Conservation (phyloP, 2,113 vertebrate genomes). For the Trematocara zebra region DNA sequence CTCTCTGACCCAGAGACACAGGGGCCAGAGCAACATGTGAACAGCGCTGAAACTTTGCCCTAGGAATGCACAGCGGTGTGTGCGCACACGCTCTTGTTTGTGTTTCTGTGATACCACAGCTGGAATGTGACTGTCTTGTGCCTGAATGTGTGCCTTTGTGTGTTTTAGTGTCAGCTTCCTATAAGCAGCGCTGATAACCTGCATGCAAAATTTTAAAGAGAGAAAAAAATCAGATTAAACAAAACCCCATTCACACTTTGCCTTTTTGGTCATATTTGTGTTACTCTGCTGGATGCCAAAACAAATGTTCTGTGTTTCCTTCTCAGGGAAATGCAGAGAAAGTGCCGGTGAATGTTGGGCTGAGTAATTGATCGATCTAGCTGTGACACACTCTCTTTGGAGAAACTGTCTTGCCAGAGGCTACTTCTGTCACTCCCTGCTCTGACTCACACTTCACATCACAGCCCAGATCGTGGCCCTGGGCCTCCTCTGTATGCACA, state of each 20-base stretch:
- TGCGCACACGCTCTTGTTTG: constrained; percentile 63
- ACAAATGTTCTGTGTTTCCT: constrained; percentile 49
- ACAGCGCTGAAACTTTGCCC: constrained; percentile 27
- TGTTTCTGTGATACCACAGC: constrained; percentile 60
- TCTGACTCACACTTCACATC: constrained; percentile 65
- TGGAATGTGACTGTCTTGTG: constrained; percentile 68
- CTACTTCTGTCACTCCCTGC: constrained; percentile 53
- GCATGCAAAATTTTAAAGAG: neutral
- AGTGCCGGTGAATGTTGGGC: constrained; percentile 11
- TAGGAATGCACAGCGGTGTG: constrained; percentile 59
- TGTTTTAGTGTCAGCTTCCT: constrained; percentile 30
- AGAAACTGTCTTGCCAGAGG: constrained; percentile 46
- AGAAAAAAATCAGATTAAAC: constrained; percentile 13
- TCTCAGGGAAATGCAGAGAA: constrained; percentile 15
- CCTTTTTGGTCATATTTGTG: neutral
- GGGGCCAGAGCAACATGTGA: constrained; percentile 61
- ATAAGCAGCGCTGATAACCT: constrained; percentile 7
- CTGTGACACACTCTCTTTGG: constrained; percentile 39
- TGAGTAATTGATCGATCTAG: constrained; percentile 40
- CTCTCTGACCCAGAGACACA: constrained; percentile 66
- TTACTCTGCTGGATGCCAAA: constrained; percentile 31
- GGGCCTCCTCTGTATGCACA: constrained; percentile 30
- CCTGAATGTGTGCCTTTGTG: constrained; percentile 59
- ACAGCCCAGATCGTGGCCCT: constrained; percentile 26
- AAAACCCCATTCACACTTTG: neutral